A percentile compares a stretch with the other conserved stretches of the same genome.
phyloP scores from a whole-genome alignment of 1,140 invertebrate genomes.

The Drosophila prosaltans region DNA sequence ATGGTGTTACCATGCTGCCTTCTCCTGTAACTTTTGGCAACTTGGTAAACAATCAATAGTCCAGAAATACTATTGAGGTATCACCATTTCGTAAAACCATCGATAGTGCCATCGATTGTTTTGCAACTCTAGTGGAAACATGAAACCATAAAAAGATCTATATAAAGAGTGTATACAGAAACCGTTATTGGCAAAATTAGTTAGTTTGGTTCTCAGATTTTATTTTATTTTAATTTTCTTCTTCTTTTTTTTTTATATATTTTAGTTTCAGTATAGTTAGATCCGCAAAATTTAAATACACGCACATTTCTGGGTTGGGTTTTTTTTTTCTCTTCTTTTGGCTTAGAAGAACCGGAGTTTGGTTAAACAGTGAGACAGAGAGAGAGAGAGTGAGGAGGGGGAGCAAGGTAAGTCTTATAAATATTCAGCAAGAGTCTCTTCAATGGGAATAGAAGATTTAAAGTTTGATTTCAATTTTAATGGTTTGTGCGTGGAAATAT shows the following conservation, averaged over 20 bases:
- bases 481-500: constrained; percentile 59
- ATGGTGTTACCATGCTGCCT: too few species aligned
- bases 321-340: background rate
- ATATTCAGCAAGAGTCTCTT: constrained; percentile 55
- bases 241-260: background rate
- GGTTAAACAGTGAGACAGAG: constrained; percentile 10
- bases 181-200: background rate
- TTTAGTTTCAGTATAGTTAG: constrained; percentile 34
- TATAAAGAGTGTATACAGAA: background rate
- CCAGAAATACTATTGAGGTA: too few species aligned
- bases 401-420: constrained; percentile 37
- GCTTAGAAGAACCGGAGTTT: constrained; percentile 38
- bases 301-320: constrained; percentile 38
- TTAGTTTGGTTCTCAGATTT: background rate
- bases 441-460: constrained; percentile 28
- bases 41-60: too few species aligned
- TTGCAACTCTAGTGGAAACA: too few species aligned
- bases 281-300: constrained; percentile 76
- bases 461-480: constrained; percentile 73
- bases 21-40: too few species aligned
- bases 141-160: too few species aligned
- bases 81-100: too few species aligned
- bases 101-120: too few species aligned
- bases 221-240: background rate
- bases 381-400: background rate